Conservation (phyloP, 2,113 vertebrate species). For the Alethe castanea region DNA sequence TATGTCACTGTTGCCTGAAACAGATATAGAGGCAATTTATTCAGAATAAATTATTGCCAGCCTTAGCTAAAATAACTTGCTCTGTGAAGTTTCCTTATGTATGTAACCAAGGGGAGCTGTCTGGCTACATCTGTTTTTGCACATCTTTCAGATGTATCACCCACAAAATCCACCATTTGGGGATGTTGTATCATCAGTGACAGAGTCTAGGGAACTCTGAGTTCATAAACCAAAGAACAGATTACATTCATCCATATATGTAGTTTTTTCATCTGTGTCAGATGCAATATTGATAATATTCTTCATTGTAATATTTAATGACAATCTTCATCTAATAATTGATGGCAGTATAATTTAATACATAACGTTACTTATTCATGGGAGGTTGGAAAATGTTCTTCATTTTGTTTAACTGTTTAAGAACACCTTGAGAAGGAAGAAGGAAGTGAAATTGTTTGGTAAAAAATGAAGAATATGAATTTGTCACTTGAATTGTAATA, state of each 20-base stretch:
- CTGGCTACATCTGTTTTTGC: conserved; percentile 58
- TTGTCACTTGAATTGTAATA: background rate
- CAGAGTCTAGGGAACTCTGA: conserved; percentile 56
- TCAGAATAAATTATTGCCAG: conserved; percentile 76
- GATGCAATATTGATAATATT: conserved; percentile 56
- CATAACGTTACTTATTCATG: background rate
- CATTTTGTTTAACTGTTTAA: conserved; percentile 49
- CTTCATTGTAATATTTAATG: conserved; percentile 67
- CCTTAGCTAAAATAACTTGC: conserved; percentile 65
- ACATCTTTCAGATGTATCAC: conserved; percentile 59
- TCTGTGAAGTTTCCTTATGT: conserved; percentile 67
- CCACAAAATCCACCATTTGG: conserved; percentile 51
- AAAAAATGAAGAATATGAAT: background rate
- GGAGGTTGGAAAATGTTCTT: conserved; percentile 36
- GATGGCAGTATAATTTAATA: conserved; percentile 60
- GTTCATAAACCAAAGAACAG: conserved; percentile 58
- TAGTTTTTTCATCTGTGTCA: conserved; percentile 68
- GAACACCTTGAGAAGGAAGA: background rate
- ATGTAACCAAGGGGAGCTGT: conserved; percentile 52
- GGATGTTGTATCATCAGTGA: conserved; percentile 43
- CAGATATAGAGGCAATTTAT: conserved; percentile 73
- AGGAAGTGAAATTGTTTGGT: background rate
- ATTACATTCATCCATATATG: conserved; percentile 37
- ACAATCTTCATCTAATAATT: conserved; percentile 70
- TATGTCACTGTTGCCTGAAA: conserved; percentile 68